These are phyloP conservation scores for Halcyon badia DNA, from an alignment of 2,797 vertebrate genomes.

Conservation along the genomic window DNA sequence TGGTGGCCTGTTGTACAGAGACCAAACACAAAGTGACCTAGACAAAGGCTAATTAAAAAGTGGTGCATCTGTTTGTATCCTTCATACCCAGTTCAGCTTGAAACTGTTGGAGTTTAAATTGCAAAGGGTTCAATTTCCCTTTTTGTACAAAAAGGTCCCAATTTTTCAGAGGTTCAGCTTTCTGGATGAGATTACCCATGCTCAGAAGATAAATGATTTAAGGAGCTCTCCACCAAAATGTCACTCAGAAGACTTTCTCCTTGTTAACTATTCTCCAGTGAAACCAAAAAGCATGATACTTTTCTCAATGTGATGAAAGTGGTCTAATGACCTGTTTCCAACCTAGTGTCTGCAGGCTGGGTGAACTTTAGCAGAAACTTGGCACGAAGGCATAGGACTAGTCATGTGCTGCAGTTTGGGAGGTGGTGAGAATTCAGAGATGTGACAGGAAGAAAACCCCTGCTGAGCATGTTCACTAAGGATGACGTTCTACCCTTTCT, in stretches of 20 bases:
- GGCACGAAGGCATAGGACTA: background rate
- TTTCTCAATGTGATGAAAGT: background rate
- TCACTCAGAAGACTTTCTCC: background rate
- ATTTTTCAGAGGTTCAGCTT: background rate
- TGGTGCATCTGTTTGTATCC: background rate
- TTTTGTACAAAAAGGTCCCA: background rate
- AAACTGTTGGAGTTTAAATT: background rate
- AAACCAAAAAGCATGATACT: background rate
- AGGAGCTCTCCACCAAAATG: background rate
- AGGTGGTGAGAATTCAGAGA: slow-evolving; percentile 17
- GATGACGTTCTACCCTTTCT: background rate
- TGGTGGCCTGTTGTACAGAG: background rate
- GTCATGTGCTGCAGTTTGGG: background rate
- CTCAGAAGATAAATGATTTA: background rate
- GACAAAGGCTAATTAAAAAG: background rate
- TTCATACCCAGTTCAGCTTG: background rate
- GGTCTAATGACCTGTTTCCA: background rate
- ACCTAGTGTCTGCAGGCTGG: background rate
- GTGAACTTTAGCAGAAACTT: background rate
- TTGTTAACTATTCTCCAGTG: background rate
- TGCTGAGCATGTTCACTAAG: fast-evolving
- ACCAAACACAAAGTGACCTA: background rate
- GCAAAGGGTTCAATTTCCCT: background rate
- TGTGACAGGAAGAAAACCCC: background rate
- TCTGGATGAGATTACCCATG: background rate